phyloP scores from a whole-genome alignment of 2,113 vertebrate genomes.

The Gnathonemus longibarbis region DNA sequence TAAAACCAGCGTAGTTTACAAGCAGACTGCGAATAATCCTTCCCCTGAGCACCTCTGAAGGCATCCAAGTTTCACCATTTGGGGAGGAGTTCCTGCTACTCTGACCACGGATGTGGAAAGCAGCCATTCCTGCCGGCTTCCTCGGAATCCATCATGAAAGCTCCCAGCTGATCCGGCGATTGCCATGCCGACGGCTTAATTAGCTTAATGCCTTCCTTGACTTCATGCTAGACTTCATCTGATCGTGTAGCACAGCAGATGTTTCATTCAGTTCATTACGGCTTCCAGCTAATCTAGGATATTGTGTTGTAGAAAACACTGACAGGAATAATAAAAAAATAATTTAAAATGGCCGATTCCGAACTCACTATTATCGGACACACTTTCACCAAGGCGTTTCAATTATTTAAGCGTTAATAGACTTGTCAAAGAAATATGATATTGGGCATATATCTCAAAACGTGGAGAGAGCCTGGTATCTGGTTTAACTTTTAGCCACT shows the following conservation, averaged over 20 bases:
- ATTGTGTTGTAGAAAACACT: slow-evolving; percentile 17
- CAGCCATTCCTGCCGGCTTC: background rate
- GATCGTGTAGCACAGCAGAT: slow-evolving; percentile 6
- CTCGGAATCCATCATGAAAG: background rate
- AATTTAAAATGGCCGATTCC: background rate
- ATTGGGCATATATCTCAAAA: background rate
- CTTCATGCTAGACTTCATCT: slow-evolving; percentile 21
- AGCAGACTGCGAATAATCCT: background rate
- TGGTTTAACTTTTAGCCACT: background rate
- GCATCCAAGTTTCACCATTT: background rate
- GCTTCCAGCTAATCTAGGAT: background rate
- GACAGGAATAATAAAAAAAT: background rate
- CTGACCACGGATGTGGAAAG: background rate
- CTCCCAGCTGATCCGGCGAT: background rate
- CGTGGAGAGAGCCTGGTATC: background rate
- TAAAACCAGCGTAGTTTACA: background rate
- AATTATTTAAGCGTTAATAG: background rate
- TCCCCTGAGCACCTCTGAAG: background rate
- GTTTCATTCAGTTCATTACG: slow-evolving; percentile 12
- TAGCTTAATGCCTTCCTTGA: slow-evolving; percentile 18
- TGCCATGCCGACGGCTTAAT: background rate
- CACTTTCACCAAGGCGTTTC: background rate
- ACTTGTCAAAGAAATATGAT: background rate
- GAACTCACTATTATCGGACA: background rate
- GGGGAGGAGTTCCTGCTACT: background rate